phyloP scores from a whole-genome alignment of 1,140 invertebrate species.

The Caenorhabditis elegans region DNA sequence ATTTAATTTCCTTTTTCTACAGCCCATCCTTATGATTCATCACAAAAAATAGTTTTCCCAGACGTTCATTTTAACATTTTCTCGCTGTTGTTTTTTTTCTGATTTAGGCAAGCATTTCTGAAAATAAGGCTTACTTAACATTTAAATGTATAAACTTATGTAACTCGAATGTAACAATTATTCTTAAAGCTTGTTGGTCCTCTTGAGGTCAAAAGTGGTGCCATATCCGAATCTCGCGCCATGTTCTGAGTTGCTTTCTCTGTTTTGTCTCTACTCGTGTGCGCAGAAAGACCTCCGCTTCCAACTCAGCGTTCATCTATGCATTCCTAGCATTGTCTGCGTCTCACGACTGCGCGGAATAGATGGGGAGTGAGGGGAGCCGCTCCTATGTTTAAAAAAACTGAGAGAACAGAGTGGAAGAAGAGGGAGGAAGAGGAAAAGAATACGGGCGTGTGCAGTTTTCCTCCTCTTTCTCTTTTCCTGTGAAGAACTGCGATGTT shows the following conservation, averaged over 20 bases:
- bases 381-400: constrained; percentile 1
- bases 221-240: too few relatives aligned
- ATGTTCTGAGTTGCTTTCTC: neutral
- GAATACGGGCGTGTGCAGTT: constrained; percentile 1
- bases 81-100: too few relatives aligned
- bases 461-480: neutral
- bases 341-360: neutral
- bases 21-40: too few relatives aligned
- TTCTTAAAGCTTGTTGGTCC: too few relatives aligned
- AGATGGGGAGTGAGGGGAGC: neutral
- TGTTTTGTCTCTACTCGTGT: neutral
- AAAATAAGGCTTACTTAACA: too few relatives aligned
- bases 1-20: too few relatives aligned
- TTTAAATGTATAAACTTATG: too few relatives aligned
- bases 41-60: too few relatives aligned
- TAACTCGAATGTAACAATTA: too few relatives aligned
- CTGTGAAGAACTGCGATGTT: constrained; percentile 19
- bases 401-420: neutral
- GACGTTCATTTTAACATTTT: too few relatives aligned
- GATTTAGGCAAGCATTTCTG: too few relatives aligned
- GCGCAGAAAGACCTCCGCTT: neutral
- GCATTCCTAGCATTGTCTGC: neutral
- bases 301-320: neutral
- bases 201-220: too few relatives aligned
- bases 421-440: neutral